Conservation (phyloP, 2,888 invertebrate species). For the Drosophila prostipennis region DNA sequence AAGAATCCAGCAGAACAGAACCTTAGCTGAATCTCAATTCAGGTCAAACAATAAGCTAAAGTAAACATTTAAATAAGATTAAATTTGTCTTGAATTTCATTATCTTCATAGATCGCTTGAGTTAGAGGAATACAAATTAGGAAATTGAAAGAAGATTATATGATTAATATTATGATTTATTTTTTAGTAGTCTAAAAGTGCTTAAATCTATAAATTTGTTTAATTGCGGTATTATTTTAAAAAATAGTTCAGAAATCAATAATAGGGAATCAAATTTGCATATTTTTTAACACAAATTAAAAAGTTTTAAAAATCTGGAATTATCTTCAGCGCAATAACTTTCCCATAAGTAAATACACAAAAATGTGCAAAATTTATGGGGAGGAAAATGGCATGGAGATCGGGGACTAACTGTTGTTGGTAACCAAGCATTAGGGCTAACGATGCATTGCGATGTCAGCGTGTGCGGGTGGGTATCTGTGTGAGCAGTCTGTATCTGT, state of each 20-base stretch:
- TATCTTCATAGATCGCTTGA: not conserved
- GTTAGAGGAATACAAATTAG: not conserved
- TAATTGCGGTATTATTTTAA: too few relatives aligned
- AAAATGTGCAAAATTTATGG: constrained; percentile 7
- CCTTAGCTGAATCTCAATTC: constrained; percentile 45
- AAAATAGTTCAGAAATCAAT: too few relatives aligned
- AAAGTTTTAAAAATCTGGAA: not conserved
- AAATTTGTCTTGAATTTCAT: constrained; percentile 19
- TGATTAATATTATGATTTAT: too few relatives aligned
- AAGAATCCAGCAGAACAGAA: constrained; percentile 39
- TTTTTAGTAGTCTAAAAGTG: too few relatives aligned
- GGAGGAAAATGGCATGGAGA: constrained; percentile 23
- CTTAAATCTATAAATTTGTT: too few relatives aligned
- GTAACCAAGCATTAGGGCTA: constrained; percentile 64
- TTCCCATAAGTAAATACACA: constrained; percentile 7
- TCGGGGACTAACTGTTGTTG: constrained; percentile 11
- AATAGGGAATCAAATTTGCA: too few relatives aligned
- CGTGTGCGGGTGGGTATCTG: constrained; percentile 8
- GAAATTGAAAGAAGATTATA: not conserved
- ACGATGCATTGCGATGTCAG: constrained; percentile 57
- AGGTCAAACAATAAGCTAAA: constrained; percentile 49
- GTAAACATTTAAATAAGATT: constrained; percentile 19
- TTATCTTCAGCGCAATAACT: not conserved
- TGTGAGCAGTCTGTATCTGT: constrained; percentile 3
- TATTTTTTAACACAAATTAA: not conserved